These are phyloP conservation scores for Parnassius smintheus DNA, from an alignment of 2,888 invertebrate species.

Conservation along the genomic window DNA sequence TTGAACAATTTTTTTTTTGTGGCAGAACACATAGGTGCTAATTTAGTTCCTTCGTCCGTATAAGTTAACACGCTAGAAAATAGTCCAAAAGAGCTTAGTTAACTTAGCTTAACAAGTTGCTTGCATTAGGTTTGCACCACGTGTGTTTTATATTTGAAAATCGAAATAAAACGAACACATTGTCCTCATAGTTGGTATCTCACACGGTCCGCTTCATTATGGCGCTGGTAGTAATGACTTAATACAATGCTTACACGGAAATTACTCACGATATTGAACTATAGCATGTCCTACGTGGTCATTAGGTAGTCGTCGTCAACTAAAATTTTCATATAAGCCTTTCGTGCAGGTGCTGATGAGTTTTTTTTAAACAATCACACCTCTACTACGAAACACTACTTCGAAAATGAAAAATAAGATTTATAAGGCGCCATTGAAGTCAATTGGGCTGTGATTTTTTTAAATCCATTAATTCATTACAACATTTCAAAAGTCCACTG, in stretches of 20 bases:
- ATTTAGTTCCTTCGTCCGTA: conserved; percentile 21
- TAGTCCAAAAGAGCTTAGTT: conserved; percentile 9
- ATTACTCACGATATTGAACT: conserved; percentile 56
- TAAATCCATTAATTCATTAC: no score
- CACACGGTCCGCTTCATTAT: conserved; percentile 45
- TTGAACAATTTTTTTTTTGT: conserved; percentile 11
- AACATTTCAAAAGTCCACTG: no score
- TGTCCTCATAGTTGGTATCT: conserved; percentile 36
- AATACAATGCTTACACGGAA: conserved; percentile 69
- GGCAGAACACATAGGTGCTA: conserved; percentile 16
- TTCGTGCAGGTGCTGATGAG: conserved; percentile 37
- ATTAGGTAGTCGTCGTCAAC: conserved; percentile 60
- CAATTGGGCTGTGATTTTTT: no score
- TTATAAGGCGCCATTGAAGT: background rate
- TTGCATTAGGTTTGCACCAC: conserved; percentile 16
- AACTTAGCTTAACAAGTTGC: conserved; percentile 14
- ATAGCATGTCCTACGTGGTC: conserved; percentile 52
- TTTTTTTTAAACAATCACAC: conserved; percentile 33
- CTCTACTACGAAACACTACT: conserved; percentile 27
- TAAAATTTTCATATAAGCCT: conserved; percentile 44
- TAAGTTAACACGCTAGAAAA: conserved; percentile 24
- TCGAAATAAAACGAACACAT: conserved; percentile 25
- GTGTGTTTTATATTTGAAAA: conserved; percentile 19
- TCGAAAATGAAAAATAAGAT: background rate
- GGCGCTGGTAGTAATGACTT: conserved; percentile 60